Evolutionary conservation across 2,797 vertebrate species (phyloP), one percentile per base, ranked within the genome.

Genomic region (Aplochiton taeniatus): DNA sequence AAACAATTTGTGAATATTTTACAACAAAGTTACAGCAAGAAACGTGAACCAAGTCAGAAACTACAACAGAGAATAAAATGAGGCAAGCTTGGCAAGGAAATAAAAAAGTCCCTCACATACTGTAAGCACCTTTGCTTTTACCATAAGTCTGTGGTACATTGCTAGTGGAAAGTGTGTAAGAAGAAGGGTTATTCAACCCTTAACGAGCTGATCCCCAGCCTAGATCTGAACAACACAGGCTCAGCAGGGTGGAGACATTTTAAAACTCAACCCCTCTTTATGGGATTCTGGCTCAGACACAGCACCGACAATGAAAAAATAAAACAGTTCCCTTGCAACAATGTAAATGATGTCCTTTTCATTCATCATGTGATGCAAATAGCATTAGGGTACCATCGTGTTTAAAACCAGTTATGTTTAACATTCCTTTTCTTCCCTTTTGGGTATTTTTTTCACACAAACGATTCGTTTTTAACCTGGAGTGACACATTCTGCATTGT

Each of bases 391-490:
- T 51, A 51, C 50, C 14, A 17, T 16, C 4, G 4, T n/a, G 16
- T 51, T n/a, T n/a, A 51, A 51, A n/a, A 51, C 1, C n/a, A 16
- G 9, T 5, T 11, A 16, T 58, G 14, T 45, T 54, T 31, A 16
- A 11, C 31, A 13, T 13, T 9, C 5, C 10, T 58, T 58, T 31
- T 17, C 18, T 61, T 74, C 48, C 8, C 11, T 68, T 81, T 74
- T 81, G 76, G 72, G 48, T 65, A n/a, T 7, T 49, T 58, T 49
- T 47, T 56, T 18, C 19, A 57, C 31, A 49, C 20, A 58, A 44
- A 58, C 16, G 14, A 42, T 18, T 4, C 45, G 10, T 58, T 10
- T 58, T 45, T 12, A 13, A 63, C 63, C 47, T 61, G 6, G 6
- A 48, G 53, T 48, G 45, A 16, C 11, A 18, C 58, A 13, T 47